Evolutionary conservation across 1,140 invertebrate genomes (phyloP).

Genomic region (Bombus breviceps): DNA sequence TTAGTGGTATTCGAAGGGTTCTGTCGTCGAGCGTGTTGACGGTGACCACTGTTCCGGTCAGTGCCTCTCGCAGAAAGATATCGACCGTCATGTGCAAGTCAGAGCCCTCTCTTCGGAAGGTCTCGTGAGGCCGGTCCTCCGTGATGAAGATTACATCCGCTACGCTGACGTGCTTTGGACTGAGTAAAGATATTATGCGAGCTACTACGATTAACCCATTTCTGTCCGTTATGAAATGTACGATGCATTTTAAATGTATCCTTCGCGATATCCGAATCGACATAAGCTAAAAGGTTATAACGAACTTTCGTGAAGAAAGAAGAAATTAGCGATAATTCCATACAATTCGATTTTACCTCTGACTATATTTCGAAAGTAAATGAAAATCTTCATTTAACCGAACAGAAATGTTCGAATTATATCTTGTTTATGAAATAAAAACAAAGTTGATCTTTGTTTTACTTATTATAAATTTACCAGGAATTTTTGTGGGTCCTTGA

Average conservation of each 20-base stretch:
- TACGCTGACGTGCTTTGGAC: conserved; percentile 62
- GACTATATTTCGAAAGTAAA: neutral
- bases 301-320: neutral
- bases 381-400: neutral
- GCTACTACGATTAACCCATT: conserved; percentile 53
- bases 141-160: conserved; percentile 94
- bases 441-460: too few relatives aligned
- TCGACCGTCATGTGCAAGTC: conserved; percentile 86
- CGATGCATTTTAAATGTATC: conserved; percentile 41
- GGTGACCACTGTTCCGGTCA: conserved; percentile 86
- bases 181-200: conserved; percentile 58
- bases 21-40: conserved; percentile 88
- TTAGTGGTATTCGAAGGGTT: conserved; percentile 86
- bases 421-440: neutral
- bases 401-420: conserved; percentile 25
- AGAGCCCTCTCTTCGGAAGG: conserved; percentile 88
- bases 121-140: conserved; percentile 90
- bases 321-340: neutral
- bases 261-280: conserved; percentile 19
- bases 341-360: neutral
- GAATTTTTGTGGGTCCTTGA: conserved; percentile 89
- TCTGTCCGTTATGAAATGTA: conserved; percentile 39
- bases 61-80: conserved; percentile 86
- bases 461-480: conserved; percentile 79
- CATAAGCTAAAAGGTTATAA: neutral